phyloP scores from a whole-genome alignment of 2,113 vertebrate species.

The Hystrix cristata region DNA sequence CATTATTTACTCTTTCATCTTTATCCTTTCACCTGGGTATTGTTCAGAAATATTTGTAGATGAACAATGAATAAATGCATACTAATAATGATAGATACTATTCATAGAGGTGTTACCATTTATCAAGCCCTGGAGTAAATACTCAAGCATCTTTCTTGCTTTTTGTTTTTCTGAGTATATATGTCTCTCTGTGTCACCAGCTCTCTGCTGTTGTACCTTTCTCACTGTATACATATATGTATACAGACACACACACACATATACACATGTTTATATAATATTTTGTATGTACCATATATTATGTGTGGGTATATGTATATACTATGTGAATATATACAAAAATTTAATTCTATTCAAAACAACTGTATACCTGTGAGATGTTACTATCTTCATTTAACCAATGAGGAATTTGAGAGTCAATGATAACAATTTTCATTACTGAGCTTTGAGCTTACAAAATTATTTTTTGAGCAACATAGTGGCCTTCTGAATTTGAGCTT shows the following conservation, averaged over 20 bases:
- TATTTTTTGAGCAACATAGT: background rate
- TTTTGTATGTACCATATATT: background rate
- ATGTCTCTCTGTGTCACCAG: background rate
- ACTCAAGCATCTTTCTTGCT: background rate
- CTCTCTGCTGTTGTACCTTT: background rate
- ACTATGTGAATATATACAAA: background rate
- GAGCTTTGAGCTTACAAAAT: background rate
- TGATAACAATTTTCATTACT: background rate
- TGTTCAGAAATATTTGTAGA: background rate
- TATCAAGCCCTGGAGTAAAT: background rate
- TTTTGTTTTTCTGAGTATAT: background rate
- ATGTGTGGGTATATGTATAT: background rate
- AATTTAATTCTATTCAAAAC: background rate
- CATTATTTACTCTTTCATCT: background rate
- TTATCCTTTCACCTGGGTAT: background rate
- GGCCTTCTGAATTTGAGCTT: background rate
- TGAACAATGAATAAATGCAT: background rate
- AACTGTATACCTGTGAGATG: background rate
- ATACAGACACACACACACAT: background rate
- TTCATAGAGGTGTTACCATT: background rate
- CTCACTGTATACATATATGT: background rate
- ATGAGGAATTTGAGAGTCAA: background rate
- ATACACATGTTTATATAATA: background rate
- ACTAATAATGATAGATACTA: background rate
- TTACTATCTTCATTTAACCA: background rate